A percentile compares a stretch with the other conserved stretches of the same genome.
Evolutionary conservation across 2,113 vertebrate species (phyloP).

Genomic region (Arenaria interpres): DNA sequence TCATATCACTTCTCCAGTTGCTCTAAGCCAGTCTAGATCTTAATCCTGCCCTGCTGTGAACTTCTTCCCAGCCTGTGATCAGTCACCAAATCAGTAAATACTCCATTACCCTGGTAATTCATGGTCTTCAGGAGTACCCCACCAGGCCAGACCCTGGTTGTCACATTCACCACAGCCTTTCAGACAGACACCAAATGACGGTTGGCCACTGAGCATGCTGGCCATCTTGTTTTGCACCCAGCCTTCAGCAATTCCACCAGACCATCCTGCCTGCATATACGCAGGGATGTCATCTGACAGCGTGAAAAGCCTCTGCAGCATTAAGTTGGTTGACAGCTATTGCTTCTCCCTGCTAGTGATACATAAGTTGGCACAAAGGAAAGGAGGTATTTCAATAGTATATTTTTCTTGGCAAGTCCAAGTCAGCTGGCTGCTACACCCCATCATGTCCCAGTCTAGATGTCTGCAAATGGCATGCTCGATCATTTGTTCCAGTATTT

Average conservation of each 20-base stretch:
- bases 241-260: background rate
- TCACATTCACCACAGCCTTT: background rate
- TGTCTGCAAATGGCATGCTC: background rate
- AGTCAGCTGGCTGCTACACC: background rate
- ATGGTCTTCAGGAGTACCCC: background rate
- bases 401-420: background rate
- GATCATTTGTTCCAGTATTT: background rate
- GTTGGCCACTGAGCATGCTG: accelerated
- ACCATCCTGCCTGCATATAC: accelerated
- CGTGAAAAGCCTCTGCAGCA: background rate
- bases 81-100: background rate
- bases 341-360: background rate
- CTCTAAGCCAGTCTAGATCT: background rate
- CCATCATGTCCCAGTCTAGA: background rate
- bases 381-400: background rate
- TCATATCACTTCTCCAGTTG: background rate
- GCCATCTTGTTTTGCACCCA: background rate
- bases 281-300: no score
- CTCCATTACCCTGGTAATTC: background rate
- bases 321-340: background rate
- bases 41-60: background rate
- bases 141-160: background rate
- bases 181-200: background rate
- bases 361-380: accelerated
- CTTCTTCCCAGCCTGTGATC: background rate